These are phyloP conservation scores for Biston betularia DNA, from an alignment of 2,888 invertebrate species.

Conservation along the genomic window DNA sequence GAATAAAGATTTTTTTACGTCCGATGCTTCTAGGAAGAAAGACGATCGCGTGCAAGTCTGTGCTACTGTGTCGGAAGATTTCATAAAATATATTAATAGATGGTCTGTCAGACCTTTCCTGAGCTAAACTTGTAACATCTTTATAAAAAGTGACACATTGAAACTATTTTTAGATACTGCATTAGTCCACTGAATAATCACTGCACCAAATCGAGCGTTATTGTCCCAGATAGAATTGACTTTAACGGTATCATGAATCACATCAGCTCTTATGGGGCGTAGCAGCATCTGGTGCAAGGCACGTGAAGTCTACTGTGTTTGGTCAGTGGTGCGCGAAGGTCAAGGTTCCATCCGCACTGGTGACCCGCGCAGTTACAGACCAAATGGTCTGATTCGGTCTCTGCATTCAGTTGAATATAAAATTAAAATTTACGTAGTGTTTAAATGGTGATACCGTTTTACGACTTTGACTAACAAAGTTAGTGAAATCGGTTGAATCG, in stretches of 20 bases:
- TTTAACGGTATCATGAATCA: slow-evolving; percentile 55
- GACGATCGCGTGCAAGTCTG: slow-evolving; percentile 58
- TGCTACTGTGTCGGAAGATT: slow-evolving; percentile 50
- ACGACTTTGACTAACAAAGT: slow-evolving; percentile 70
- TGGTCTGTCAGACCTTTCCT: slow-evolving; percentile 20
- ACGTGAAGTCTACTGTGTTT: slow-evolving; percentile 72
- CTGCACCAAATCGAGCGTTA: slow-evolving; percentile 35
- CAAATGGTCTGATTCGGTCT: slow-evolving; percentile 45
- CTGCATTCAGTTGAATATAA: slow-evolving; percentile 49
- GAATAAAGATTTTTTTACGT: slow-evolving; percentile 47
- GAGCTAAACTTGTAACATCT: background rate
- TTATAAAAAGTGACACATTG: slow-evolving; percentile 6
- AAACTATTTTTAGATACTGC: slow-evolving; percentile 23
- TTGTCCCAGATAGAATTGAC: slow-evolving; percentile 46
- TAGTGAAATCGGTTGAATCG: slow-evolving; percentile 62
- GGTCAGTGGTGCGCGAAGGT: slow-evolving; percentile 78
- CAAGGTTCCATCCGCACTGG: slow-evolving; percentile 73
- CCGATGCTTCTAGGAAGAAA: slow-evolving; percentile 57
- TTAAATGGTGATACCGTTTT: slow-evolving; percentile 55
- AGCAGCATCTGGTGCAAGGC: slow-evolving; percentile 71
- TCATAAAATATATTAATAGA: slow-evolving; percentile 50
- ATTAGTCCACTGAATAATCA: slow-evolving; percentile 25
- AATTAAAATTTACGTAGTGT: slow-evolving; percentile 12
- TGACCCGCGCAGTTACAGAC: slow-evolving; percentile 54
- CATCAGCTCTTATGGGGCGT: slow-evolving; percentile 62